Evolutionary conservation across 1,140 invertebrate species (phyloP).

Genomic region (Zophobas atratus): DNA sequence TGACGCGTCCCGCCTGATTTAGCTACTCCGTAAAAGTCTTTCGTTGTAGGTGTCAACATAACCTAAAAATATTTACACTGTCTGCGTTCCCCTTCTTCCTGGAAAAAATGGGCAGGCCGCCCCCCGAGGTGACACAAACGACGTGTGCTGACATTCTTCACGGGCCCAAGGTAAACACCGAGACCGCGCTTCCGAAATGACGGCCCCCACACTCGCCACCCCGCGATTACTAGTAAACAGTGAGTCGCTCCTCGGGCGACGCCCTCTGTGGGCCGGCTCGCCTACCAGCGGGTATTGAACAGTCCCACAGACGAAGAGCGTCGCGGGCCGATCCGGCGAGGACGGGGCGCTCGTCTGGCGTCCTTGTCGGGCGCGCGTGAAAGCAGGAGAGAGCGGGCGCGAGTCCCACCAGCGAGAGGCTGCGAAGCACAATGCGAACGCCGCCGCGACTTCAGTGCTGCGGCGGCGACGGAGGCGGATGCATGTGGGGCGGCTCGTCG

Average conservation of each 20-base stretch:
- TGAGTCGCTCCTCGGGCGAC: conserved; percentile 1
- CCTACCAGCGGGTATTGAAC: conserved; percentile 21
- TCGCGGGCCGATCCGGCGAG: conserved; percentile 19
- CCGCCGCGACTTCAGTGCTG: conserved; percentile 45
- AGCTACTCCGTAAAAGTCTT: conserved; percentile 7
- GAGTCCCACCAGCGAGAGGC: conserved; percentile 29
- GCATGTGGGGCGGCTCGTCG: not conserved
- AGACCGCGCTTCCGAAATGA: not conserved
- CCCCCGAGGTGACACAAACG: conserved; percentile 78
- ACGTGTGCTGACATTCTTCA: conserved; percentile 76
- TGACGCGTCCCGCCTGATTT: not conserved
- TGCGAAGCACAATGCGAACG: conserved; percentile 43
- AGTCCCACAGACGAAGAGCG: conserved; percentile 26
- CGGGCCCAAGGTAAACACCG: not conserved
- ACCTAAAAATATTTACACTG: conserved; percentile 69
- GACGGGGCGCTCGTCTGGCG: conserved; percentile 25
- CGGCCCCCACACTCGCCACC: too few species aligned
- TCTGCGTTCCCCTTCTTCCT: conserved; percentile 79
- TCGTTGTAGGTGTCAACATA: conserved; percentile 18
- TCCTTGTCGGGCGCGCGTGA: conserved; percentile 31
- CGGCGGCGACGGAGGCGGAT: conserved; percentile 36
- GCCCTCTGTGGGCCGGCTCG: conserved; percentile 22
- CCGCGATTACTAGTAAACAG: too few species aligned
- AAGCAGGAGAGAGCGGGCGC: conserved; percentile 43
- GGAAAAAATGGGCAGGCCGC: conserved; percentile 81